Base-by-base conservation (phyloP, 2,797 vertebrate species). In the Galagoides demidoff region DNA sequence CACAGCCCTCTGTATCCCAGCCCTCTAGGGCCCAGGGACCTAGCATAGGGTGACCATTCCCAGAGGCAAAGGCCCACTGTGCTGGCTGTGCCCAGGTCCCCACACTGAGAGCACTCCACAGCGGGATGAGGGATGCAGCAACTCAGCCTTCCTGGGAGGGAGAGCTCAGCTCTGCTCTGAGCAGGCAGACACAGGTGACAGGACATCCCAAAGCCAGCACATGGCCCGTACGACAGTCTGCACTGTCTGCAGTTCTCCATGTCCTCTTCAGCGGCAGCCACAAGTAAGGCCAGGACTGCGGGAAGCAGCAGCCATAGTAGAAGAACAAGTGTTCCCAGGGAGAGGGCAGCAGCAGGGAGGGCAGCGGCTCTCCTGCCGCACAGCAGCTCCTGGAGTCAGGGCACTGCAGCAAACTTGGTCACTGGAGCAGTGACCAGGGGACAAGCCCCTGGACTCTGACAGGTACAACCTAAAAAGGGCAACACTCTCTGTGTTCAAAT, bases 81-180 rank as follows among this genome's bases (percentile, higher is more conserved):
- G 22, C 76, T 8, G 23, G 31, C 29, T 6, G 10, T 12, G 11
- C 17, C 25, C 81, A 13, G 22, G 49, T 2, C 8, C 43, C 49
- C 49, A 1, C 49, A 52, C 49, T 16, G 14, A 14, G 49, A 52
- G 49, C 49, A 52, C 49, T 52, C 49, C 49, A 52, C 49, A 16
- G 14, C 4, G 4, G 49, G 49, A 52, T 14, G 4, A 17, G 55
- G 16, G 43, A 23, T 1, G 9, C 1, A 14, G 27, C 29, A 16
- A 4, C 52, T 23, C 9, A 2, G 63, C 59, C 17, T 7, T 29
- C 43, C 0, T 0, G 11, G 63, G n/a, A 29, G 5, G 52, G 25
- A 71, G 71, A 45, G 39, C 71, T 61, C 23, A 2, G 31, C 7
- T 7, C 31, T 2, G 79, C 37, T 64, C 37, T 8, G 11, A 55